Percentiles rank a stretch among this genome's conserved stretches.
Evolutionary conservation across 2,888 invertebrate species (phyloP).

Genomic region (Tachina grossa): DNA sequence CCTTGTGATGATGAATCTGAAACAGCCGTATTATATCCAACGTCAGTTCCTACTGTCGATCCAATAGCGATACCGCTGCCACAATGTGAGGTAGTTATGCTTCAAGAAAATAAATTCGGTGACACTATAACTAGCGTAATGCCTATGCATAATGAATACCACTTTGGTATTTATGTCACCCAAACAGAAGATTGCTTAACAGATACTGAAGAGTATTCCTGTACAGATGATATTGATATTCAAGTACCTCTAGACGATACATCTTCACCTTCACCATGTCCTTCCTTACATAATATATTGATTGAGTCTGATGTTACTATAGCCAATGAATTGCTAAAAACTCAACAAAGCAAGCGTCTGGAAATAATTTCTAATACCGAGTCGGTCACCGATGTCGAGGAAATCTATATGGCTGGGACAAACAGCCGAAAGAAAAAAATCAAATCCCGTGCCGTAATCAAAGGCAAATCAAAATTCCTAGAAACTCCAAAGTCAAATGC

Average conservation of each 20-base stretch:
- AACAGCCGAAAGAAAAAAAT: constrained; percentile 79
- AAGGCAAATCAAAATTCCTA: constrained; percentile 77
- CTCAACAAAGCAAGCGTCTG: constrained; percentile 76
- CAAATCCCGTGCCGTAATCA: constrained; percentile 78
- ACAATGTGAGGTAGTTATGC: constrained; percentile 83
- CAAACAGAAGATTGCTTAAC: constrained; percentile 82
- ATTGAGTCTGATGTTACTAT: constrained; percentile 78
- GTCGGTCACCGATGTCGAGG: constrained; percentile 84
- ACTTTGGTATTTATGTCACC: constrained; percentile 78
- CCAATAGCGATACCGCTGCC: constrained; percentile 80
- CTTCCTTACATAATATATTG: constrained; percentile 54
- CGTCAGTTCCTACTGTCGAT: constrained; percentile 62
- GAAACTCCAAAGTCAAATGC: constrained; percentile 72
- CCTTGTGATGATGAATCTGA: constrained; percentile 72
- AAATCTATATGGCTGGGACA: constrained; percentile 80
- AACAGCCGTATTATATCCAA: constrained; percentile 48
- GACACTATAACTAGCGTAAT: constrained; percentile 83
- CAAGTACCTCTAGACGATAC: neutral
- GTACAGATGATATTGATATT: constrained; percentile 77
- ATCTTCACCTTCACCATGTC: neutral
- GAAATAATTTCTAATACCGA: constrained; percentile 79
- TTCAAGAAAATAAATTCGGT: constrained; percentile 82
- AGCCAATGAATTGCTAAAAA: constrained; percentile 78
- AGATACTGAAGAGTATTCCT: constrained; percentile 81
- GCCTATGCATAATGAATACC: constrained; percentile 82